These are phyloP conservation scores for Pungitius pungitius DNA, from an alignment of 2,113 vertebrate genomes.

Conservation along the genomic window DNA sequence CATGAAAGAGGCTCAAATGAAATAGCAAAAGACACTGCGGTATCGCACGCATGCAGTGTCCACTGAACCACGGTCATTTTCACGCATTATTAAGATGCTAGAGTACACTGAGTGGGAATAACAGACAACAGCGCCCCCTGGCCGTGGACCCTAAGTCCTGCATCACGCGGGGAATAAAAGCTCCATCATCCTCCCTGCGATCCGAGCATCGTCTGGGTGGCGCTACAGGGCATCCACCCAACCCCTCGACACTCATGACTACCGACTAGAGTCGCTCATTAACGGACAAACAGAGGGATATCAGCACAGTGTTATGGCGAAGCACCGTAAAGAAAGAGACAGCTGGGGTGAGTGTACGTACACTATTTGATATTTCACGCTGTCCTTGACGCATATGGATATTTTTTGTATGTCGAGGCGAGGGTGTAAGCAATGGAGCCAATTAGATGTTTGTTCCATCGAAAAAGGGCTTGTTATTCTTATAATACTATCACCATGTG, in stretches of 20 bases:
- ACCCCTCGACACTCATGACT: slow-evolving; percentile 68
- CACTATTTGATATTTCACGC: slow-evolving; percentile 40
- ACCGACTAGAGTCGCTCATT: slow-evolving; percentile 55
- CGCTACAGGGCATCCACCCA: slow-evolving; percentile 71
- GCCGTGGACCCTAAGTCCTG: background rate
- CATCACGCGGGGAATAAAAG: slow-evolving; percentile 53
- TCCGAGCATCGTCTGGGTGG: slow-evolving; percentile 76
- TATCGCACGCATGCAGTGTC: background rate
- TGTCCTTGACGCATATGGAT: slow-evolving; percentile 41
- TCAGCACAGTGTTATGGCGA: slow-evolving; percentile 80
- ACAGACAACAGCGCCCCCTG: slow-evolving; percentile 63
- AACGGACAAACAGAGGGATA: slow-evolving; percentile 43
- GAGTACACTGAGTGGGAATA: background rate
- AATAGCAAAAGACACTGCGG: fast-evolving
- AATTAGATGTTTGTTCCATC: slow-evolving; percentile 41
- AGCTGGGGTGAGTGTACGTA: slow-evolving; percentile 91
- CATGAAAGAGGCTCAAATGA: background rate
- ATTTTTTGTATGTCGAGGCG: slow-evolving; percentile 28
- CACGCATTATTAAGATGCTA: background rate
- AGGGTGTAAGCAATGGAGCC: slow-evolving; percentile 50
- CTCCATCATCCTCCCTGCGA: slow-evolving; percentile 73
- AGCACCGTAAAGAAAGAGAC: slow-evolving; percentile 88
- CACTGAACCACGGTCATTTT: background rate
- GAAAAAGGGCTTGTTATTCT: slow-evolving; percentile 30
- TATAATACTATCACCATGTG: background rate